Base-by-base conservation (phyloP, 2,113 vertebrate species). In the Tetrao urogallus region DNA sequence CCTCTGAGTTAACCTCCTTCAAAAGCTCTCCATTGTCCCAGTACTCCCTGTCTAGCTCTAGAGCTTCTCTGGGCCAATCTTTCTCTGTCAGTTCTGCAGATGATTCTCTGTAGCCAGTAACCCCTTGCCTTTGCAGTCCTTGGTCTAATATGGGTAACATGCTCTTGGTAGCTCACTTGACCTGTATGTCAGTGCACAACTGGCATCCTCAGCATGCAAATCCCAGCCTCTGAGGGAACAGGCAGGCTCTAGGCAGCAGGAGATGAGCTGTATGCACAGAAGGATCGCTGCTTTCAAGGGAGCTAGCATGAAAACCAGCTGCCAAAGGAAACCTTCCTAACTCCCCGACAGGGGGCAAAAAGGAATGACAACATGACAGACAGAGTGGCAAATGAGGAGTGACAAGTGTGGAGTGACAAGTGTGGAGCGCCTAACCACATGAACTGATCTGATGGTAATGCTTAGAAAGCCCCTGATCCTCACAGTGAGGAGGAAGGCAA, bases 371-470 rank as follows among this genome's bases (percentile, higher is more conserved):
- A 60, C 48, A 12, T 73, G 45, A 91, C 42, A 15, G 0, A 77
- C 36, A 80, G 48, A 54, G 82, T 69, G 86, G 83, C 90, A 87
- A 88, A 84, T 64, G 80, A 58, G 50, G 58, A 86, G 24, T 40
- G 69, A 80, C 79, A 86, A 80, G 66, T 61, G 15, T 50, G 21
- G 64, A 69, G 25, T 32, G 70, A 40, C 70, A 87, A 81, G 38
- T 52, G 34, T 48, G 28, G 10, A 63, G 47, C 43, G 42, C 52
- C 56, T 92, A 77, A 75, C 27, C 88, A 48, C 48, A 60, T 72
- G 56, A 56, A 67, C 52, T 4, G 8, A 36, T 76, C 61, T 78
- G 75, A 61, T 66, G 27, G 43, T 57, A 86, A 70, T 38, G 56
- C 22, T 91, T 52, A 1, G 1, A 92, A 94, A 90, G 21, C 4